Evolutionary conservation across 2,113 vertebrate species (phyloP).

Genomic region (Alligator mississippiensis): DNA sequence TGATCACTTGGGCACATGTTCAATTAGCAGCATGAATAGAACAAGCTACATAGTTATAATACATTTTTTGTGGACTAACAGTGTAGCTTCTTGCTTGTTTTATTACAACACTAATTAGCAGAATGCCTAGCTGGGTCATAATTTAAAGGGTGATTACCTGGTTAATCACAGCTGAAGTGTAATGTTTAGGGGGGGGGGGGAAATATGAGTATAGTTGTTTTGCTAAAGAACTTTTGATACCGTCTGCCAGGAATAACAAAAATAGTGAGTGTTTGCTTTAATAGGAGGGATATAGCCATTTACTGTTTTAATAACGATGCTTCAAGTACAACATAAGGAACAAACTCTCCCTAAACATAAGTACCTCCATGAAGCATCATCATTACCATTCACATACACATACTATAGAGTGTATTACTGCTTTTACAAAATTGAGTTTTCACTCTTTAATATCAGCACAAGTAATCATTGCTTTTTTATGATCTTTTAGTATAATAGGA

Average conservation of each 20-base stretch:
- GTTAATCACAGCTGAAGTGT: too few relatives aligned
- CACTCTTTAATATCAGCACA: not conserved
- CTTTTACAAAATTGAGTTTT: not conserved
- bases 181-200: too few relatives aligned
- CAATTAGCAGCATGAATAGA: too few relatives aligned
- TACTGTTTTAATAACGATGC: not conserved
- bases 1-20: too few relatives aligned
- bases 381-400: not conserved
- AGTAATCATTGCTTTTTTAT: too few relatives aligned
- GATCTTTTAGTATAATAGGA: too few relatives aligned
- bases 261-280: not conserved
- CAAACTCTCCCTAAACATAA: not conserved
- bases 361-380: not conserved
- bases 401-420: not conserved
- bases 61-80: too few relatives aligned
- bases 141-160: too few relatives aligned
- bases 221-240: not conserved
- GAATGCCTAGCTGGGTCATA: too few relatives aligned
- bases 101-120: too few relatives aligned
- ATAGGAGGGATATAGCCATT: not conserved
- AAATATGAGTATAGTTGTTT: not conserved
- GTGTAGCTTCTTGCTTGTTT: too few relatives aligned
- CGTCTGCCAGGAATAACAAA: not conserved
- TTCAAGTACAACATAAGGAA: not conserved
- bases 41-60: too few relatives aligned